Percentiles rank a stretch among this genome's conserved stretches.
These are phyloP conservation scores for Ormyrus rosae DNA, from an alignment of 2,888 invertebrate genomes.

Conservation along the genomic window DNA sequence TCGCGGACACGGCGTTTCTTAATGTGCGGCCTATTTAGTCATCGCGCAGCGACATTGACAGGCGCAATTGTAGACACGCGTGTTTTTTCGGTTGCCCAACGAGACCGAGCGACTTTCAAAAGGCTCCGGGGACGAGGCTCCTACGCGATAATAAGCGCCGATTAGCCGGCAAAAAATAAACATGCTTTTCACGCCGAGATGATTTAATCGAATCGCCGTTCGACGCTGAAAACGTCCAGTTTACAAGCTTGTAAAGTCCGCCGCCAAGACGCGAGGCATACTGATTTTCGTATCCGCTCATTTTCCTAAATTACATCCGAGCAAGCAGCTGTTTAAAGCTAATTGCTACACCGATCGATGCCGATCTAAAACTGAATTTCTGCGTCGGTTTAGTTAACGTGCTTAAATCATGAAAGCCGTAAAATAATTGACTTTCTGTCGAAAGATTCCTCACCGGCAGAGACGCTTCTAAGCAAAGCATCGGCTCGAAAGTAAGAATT, in stretches of 20 bases:
- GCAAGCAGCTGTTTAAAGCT: too few species aligned
- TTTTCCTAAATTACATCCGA: too few species aligned
- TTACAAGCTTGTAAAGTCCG: too few species aligned
- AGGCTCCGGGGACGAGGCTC: too few species aligned
- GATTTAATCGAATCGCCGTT: constrained; percentile 5
- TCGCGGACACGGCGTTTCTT: constrained; percentile 4
- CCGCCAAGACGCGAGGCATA: too few species aligned
- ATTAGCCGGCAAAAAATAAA: constrained; percentile 16
- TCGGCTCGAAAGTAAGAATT: background rate
- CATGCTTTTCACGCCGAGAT: constrained; percentile 30
- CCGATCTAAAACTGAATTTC: too few species aligned
- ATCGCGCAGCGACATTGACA: constrained; percentile 26
- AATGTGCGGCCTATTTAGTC: constrained; percentile 23
- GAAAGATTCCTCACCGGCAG: background rate
- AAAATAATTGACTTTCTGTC: too few species aligned
- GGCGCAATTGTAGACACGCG: constrained; percentile 33
- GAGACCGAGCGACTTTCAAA: background rate
- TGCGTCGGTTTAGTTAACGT: too few species aligned
- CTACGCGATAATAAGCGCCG: background rate
- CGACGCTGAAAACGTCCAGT: background rate
- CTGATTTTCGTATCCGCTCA: too few species aligned
- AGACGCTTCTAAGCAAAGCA: background rate
- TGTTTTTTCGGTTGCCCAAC: constrained; percentile 35
- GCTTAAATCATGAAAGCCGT: too few species aligned
- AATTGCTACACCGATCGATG: too few species aligned